Evolutionary conservation across 2,113 vertebrate species (phyloP), one percentile per base, ranked within the genome.

Genomic region (Sclerurus mexicanus): DNA sequence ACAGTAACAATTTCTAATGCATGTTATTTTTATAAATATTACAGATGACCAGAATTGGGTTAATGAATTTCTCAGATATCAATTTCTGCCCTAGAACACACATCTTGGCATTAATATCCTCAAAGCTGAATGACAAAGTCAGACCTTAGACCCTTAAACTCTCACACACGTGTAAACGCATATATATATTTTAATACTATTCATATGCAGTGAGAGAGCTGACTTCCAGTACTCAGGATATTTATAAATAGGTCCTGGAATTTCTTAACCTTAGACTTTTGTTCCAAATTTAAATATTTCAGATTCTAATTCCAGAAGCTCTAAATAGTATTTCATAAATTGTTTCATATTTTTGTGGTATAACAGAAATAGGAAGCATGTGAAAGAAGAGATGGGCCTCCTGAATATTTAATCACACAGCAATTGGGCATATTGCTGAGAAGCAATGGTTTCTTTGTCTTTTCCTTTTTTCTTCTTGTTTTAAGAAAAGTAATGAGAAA

Each of bases 111-210:
- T 46, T 23, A 60, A 30, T 3, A 33, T 10, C 31, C 12, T 30
- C n/a, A 64, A 92, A 85, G 12, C 16, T 52, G 22, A 79, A 66
- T 71, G 39, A 44, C 30, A 44, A 76, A 76, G 9, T 78, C 37
- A 56, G 49, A 56, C 13, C 13, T 83, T 35, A 66, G 27, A 73
- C 4, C 10, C 4, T 44, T 53, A 47, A 92, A 73, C 27, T 76
- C 11, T 37, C 42, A 30, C 5, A 53, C 17, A 28, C 8, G 18
- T 27, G 3, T 58, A 15, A 39, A 14, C 39, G 7, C 6, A 60
- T 4, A n/a, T 13, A 12, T 18, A 30, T 64, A 37, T 60, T 42
- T 80, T 56, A 62, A 37, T 49, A 49, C 0, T 2, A 2, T 0
- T 2, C 68, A 74, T 60, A 31, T 23, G 46, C 18, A 74, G 21